Percentiles rank a stretch among this genome's conserved stretches.
These are phyloP conservation scores for Garra rufa DNA, from an alignment of 2,113 vertebrate species.

Conservation along the genomic window DNA sequence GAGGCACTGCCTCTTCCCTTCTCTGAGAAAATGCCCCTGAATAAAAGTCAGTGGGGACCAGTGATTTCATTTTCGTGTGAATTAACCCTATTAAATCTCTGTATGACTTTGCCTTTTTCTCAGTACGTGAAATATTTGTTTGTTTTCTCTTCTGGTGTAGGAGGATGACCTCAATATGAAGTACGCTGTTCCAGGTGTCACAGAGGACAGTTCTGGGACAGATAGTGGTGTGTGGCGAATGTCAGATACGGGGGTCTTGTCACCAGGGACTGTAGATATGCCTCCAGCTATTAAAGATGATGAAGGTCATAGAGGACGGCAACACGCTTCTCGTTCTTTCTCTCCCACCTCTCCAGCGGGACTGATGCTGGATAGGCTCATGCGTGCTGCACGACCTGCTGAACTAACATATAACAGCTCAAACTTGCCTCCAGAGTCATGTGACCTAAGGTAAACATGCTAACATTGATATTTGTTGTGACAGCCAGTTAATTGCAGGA, in stretches of 20 bases:
- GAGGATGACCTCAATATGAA: conserved; percentile 68
- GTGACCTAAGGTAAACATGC: conserved; percentile 71
- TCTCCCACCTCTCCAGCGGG: conserved; percentile 58
- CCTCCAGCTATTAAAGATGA: conserved; percentile 56
- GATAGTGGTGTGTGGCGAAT: conserved; percentile 63
- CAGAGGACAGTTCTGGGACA: conserved; percentile 65
- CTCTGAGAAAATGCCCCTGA: too few species aligned
- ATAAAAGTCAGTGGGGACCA: too few species aligned
- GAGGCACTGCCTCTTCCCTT: too few species aligned
- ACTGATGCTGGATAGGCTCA: conserved; percentile 62
- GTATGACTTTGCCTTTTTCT: too few species aligned
- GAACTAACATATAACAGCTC: conserved; percentile 65
- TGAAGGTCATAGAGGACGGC: conserved; percentile 39
- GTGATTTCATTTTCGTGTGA: background rate
- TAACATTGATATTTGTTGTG: background rate
- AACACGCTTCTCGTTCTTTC: background rate
- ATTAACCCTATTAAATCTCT: background rate
- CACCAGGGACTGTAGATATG: conserved; percentile 55
- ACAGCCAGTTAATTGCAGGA: background rate
- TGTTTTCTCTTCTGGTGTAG: conserved; percentile 64
- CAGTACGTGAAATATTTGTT: too few species aligned
- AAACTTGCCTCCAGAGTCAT: conserved; percentile 64
- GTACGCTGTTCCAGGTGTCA: conserved; percentile 67
- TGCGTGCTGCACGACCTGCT: conserved; percentile 61
- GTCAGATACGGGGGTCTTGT: conserved; percentile 38